phyloP scores from a whole-genome alignment of 2,113 vertebrate species.

The Numida meleagris region DNA sequence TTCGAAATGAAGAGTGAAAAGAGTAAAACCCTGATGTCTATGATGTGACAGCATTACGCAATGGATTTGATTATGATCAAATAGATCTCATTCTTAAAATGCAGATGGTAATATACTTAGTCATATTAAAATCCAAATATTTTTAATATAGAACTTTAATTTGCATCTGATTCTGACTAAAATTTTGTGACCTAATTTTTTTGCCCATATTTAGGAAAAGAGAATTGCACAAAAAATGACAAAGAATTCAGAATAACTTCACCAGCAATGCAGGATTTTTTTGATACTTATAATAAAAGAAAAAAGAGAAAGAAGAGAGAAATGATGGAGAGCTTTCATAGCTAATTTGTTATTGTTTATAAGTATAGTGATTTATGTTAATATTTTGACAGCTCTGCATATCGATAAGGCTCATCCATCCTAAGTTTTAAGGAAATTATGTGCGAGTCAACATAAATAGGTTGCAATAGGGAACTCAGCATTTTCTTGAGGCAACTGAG shows the following conservation, averaged over 20 bases:
- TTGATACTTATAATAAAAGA: background rate
- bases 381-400: background rate
- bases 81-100: background rate
- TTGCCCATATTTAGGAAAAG: background rate
- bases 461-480: background rate
- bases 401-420: background rate
- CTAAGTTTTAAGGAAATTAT: background rate
- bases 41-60: background rate
- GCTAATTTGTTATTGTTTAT: background rate
- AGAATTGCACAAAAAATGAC: background rate
- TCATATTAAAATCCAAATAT: background rate
- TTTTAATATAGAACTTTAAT: background rate
- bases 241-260: background rate
- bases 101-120: background rate
- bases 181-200: background rate
- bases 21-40: background rate
- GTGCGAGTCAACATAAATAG: background rate
- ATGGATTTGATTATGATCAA: background rate
- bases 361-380: background rate
- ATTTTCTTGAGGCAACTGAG: slow-evolving; percentile 3
- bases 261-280: background rate
- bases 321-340: background rate
- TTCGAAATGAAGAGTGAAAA: background rate
- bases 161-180: background rate
- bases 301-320: background rate